Evolutionary conservation across 2,888 invertebrate species (phyloP).

Genomic region (Thymelicus acteon): DNA sequence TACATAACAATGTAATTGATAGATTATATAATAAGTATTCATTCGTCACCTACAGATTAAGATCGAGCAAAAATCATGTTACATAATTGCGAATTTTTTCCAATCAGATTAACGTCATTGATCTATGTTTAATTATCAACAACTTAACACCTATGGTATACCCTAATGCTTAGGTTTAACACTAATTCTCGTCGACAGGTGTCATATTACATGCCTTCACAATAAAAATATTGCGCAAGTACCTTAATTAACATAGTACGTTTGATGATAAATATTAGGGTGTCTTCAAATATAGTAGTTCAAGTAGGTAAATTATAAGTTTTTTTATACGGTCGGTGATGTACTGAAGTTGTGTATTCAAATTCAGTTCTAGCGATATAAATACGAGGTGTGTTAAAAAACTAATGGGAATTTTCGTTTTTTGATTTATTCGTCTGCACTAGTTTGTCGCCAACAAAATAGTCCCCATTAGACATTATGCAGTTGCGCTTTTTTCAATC

Average conservation of each 20-base stretch:
- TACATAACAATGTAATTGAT: background rate
- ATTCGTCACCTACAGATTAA: slow-evolving; percentile 14
- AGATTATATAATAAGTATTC: slow-evolving; percentile 8
- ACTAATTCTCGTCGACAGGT: slow-evolving; percentile 64
- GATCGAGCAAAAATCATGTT: slow-evolving; percentile 21
- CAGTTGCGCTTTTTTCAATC: too few species aligned
- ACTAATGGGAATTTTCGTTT: too few species aligned
- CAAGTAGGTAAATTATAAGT: background rate
- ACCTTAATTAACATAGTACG: slow-evolving; percentile 51
- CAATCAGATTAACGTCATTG: slow-evolving; percentile 29
- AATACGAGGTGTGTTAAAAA: too few species aligned
- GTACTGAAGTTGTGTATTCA: too few species aligned
- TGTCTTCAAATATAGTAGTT: background rate
- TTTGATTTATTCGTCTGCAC: too few species aligned
- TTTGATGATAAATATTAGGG: slow-evolving; percentile 44
- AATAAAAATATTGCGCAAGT: slow-evolving; percentile 60
- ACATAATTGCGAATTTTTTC: slow-evolving; percentile 9
- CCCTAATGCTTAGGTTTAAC: slow-evolving; percentile 55
- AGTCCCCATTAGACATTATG: too few species aligned
- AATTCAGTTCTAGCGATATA: too few species aligned
- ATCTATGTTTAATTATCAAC: slow-evolving; percentile 47
- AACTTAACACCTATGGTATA: slow-evolving; percentile 51
- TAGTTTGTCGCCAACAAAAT: too few species aligned
- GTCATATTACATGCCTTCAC: slow-evolving; percentile 59
- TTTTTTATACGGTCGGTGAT: too few species aligned